Evolutionary conservation across 2,113 vertebrate genomes (phyloP), one percentile per base, ranked within the genome.

Genomic region (Mus spicilegus): DNA sequence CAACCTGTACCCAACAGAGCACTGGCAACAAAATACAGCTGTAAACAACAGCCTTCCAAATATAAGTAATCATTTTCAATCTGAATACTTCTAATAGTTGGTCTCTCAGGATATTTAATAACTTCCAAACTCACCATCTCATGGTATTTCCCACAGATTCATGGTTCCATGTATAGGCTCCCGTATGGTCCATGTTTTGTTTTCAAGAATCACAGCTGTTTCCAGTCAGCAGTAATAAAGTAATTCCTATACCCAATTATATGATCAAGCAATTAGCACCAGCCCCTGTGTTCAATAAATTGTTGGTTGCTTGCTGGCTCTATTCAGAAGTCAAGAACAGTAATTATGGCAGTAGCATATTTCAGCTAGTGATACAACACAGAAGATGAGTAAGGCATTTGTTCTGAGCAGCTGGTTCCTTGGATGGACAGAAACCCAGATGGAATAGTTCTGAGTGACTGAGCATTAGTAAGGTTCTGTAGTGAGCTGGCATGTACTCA

Each of bases 381-480:
- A 86, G 92, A 95, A 96, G 95, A 97, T 86, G 94, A 96, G 84
- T 42, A 91, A 96, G 84, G 92, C 17, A 0, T 97, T 96, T 97
- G 61, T 94, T 93, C 94, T 89, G 81, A 98, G 95, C 98, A 98
- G 95, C 98, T 98, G 98, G 58, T 95, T 98, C 96, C 97, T 82
- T 97, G 97, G 97, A 80, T 97, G 96, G 96, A 93, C 80, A 76
- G 94, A 96, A 96, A 96, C 76, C 82, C 98, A 98, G 98, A 98
- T 98, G 97, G 98, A 97, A 82, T 86, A 92, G 98, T 98, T 98
- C 94, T 95, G 95, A 98, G 94, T 96, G 96, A 90, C 94, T 98
- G 97, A 98, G 51, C 97, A 97, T 98, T 97, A 87, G 92, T 67
- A 96, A 98, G 97, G 95, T 97, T 97, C 69, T 92, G 90, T 93